Percentiles rank a stretch among this genome's conserved stretches.
These are phyloP conservation scores for Oxyruncus cristatus DNA, from an alignment of 2,113 vertebrate genomes.

Conservation along the genomic window DNA sequence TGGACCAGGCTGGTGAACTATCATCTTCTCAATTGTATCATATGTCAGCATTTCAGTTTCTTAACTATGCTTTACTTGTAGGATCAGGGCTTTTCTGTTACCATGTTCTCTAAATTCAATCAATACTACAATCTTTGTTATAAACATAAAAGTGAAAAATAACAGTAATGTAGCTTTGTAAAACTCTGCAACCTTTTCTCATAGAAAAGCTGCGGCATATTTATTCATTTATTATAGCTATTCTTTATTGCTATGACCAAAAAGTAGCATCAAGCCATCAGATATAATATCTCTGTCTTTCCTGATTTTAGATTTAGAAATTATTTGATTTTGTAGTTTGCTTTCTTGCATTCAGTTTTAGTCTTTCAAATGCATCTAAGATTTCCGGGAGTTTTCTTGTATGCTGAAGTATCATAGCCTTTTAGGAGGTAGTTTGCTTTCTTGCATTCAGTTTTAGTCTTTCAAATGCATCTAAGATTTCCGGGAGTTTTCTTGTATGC, in stretches of 20 bases:
- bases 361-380: not conserved
- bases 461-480: not conserved
- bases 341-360: not conserved
- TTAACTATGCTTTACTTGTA: not conserved
- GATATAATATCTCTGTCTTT: not conserved
- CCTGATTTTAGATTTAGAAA: not conserved
- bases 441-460: not conserved
- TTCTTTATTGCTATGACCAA: not conserved
- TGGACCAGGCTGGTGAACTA: not conserved
- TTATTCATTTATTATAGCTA: not conserved
- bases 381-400: not conserved
- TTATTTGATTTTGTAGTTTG: not conserved
- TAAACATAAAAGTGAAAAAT: not conserved
- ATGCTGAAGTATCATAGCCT: not conserved
- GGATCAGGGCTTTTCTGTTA: not conserved
- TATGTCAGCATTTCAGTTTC: not conserved
- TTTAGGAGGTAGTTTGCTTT: not conserved
- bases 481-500: not conserved
- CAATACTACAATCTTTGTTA: not conserved
- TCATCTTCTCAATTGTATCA: not conserved
- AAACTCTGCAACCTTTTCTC: not conserved
- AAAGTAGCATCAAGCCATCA: not conserved
- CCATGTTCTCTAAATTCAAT: not conserved
- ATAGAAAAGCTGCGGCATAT: not conserved
- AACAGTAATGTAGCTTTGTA: not conserved